Base-by-base conservation (phyloP, 2,888 invertebrate species). In the Mechanitis messenoides region DNA sequence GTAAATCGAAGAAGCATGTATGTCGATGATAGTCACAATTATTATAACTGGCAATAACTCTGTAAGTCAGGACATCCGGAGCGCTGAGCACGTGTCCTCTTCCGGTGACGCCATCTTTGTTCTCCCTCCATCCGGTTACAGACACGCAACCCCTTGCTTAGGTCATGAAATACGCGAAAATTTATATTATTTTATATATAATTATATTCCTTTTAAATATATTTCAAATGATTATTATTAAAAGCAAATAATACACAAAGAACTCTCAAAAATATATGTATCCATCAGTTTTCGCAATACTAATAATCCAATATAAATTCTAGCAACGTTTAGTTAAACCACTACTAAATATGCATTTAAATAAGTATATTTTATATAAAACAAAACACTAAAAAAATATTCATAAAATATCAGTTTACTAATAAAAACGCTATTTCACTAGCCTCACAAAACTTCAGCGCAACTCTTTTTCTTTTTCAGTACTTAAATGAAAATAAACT, bases 21-120 rank as follows among this genome's bases (percentile, higher is more conserved):
- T 31, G 50, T 31, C 9, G 50, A 67, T 62, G 65, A 63, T 66
- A 62, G 67, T 72, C 69, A 69, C 68, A 70, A 77, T 78, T 78
- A 78, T 79, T 74, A 77, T 78, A 75, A 72, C 68, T 74, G 65
- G 82, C 83, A 83, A 87, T 88, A 88, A 87, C 82, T 87, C 87
- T 77, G 80, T 78, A 78, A 78, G 80, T 74, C 72, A 74, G 87
- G 89, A 89, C 77, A 74, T 90, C 89, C 89, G 87, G 85, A 74
- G 87, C 75, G 82, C 75, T 72, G 80, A 90, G 89, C 89, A 90
- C 89, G 89, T 90, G 89, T 90, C 89, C 70, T 77, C 71, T 81
- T 89, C 89, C 89, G 86, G 81, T 74, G 78, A 78, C 80, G 88
- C 87, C 88, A 89, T 89, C 88, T 89, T 88, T 84, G 82, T 80